Percentiles rank a stretch among this genome's conserved stretches.
These are phyloP conservation scores for Xerus rutilus DNA, from an alignment of 2,797 vertebrate genomes.

Conservation along the genomic window DNA sequence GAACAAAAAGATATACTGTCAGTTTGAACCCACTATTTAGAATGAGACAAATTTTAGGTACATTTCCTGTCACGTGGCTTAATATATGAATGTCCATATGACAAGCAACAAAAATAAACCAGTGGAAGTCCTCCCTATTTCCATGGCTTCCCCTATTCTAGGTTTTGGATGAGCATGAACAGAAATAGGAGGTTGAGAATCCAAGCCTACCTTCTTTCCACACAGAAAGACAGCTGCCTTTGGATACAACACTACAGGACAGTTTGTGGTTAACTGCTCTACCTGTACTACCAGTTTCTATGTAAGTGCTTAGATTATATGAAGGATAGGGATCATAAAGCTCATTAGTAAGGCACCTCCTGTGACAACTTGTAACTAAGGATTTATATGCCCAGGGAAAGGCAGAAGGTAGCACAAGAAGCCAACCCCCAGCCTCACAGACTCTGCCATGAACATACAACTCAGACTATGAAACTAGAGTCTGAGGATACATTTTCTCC, in stretches of 20 bases:
- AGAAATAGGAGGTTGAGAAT: background rate
- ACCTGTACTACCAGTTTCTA: background rate
- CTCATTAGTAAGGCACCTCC: background rate
- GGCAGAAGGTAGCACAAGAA: background rate
- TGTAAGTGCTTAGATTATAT: background rate
- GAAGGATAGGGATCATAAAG: background rate
- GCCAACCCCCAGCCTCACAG: background rate
- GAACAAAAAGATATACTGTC: background rate
- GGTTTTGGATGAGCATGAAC: background rate
- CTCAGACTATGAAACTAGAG: rapidly evolving
- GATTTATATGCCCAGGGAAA: background rate
- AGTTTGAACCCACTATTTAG: background rate
- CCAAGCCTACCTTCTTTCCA: background rate
- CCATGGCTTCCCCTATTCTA: background rate
- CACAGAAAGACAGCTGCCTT: background rate
- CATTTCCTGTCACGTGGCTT: background rate
- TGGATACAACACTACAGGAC: too few relatives aligned
- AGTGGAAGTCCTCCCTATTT: background rate
- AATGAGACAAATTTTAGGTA: background rate
- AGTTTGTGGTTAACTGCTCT: background rate
- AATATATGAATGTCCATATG: background rate
- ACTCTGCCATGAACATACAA: background rate
- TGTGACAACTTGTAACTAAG: background rate
- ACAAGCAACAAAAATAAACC: background rate
- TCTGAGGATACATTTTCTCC: background rate